These are phyloP conservation scores for Chouioia cunea DNA, from an alignment of 2,888 invertebrate genomes.

Conservation along the genomic window DNA sequence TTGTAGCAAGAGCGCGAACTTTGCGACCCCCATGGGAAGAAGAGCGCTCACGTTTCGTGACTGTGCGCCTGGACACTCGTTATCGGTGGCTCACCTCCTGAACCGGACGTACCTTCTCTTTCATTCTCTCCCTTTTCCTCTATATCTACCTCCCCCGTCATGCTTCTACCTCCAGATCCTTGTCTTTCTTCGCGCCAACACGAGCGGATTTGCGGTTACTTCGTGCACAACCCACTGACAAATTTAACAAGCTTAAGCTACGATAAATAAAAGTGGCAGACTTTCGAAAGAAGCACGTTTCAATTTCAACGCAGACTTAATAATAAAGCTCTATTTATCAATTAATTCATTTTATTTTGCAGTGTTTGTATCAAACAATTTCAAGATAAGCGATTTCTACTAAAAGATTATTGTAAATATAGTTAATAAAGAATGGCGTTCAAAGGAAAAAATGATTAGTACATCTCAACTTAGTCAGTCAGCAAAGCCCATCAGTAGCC, in stretches of 20 bases:
- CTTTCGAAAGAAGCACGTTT: too few species aligned
- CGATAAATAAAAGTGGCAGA: not conserved
- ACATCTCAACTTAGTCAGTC: too few species aligned
- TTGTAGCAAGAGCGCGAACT: conserved; percentile 52
- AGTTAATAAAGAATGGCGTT: too few species aligned
- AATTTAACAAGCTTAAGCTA: conserved; percentile 36
- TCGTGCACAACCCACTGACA: conserved; percentile 16
- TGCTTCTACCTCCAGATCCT: conserved; percentile 12
- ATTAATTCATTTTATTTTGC: too few species aligned
- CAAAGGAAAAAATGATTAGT: too few species aligned
- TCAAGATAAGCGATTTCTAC: too few species aligned
- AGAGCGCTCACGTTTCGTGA: conserved; percentile 43
- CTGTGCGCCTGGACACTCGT: conserved; percentile 50
- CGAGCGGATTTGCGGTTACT: not conserved
- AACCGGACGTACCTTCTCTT: conserved; percentile 27
- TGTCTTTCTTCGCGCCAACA: not conserved
- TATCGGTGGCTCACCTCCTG: conserved; percentile 48
- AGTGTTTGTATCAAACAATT: too few species aligned
- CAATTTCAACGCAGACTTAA: too few species aligned
- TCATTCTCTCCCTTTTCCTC: conserved; percentile 14
- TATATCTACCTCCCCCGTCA: not conserved
- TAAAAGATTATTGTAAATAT: too few species aligned
- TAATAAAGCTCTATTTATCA: too few species aligned
- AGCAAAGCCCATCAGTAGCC: too few species aligned
- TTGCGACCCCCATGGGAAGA: conserved; percentile 54